Evolutionary conservation across 2,888 invertebrate species (phyloP), one percentile per base, ranked within the genome.

Genomic region (Blera fallax): DNA sequence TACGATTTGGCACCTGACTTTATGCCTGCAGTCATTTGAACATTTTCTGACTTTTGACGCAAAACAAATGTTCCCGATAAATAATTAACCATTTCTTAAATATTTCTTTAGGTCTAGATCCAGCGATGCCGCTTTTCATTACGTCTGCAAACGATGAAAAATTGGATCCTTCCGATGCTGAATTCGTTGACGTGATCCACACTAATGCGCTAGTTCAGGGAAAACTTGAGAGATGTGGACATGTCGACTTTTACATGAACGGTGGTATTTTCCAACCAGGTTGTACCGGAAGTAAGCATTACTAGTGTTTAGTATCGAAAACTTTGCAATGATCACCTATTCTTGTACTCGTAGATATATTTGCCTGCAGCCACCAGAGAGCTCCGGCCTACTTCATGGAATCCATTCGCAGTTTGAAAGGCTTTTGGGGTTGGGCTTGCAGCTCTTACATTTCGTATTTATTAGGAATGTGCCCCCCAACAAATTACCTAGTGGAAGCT

Each of bases 191-290:
- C 89, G 94, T 95, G 1, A 93, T 95, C 64, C 96, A 96, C 88
- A 95, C 95, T 0, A 95, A 95, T 89, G 95, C 95, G 0, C 93
- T 95, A 87, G 91, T 95, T 0, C 95, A 95, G 88, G 96, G 96
- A 0, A 94, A 94, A 88, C 90, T 94, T 16, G 94, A 95, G 87
- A 92, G 94, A 34, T 94, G 94, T 87, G 96, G 96, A 0, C 95
- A 95, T 89, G 94, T 94, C 0, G 96, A 96, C 88, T 96, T 95
- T 89, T 96, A 95, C 88, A 93, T 95, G 90, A 96, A 96, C 88
- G 96, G 96, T 0, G 96, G 96, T 0, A 93, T 94, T 24, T 92
- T 93, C 43, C 95, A 96, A 87, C 95, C 95, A 0, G 95, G 95
- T 0, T 96, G 96, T 89, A 40, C 67, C 8, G 85, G 85, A 67